Percentiles rank a stretch among this genome's conserved stretches.
Conservation (phyloP, 2,888 invertebrate genomes). For the Tenodera sinensis region DNA sequence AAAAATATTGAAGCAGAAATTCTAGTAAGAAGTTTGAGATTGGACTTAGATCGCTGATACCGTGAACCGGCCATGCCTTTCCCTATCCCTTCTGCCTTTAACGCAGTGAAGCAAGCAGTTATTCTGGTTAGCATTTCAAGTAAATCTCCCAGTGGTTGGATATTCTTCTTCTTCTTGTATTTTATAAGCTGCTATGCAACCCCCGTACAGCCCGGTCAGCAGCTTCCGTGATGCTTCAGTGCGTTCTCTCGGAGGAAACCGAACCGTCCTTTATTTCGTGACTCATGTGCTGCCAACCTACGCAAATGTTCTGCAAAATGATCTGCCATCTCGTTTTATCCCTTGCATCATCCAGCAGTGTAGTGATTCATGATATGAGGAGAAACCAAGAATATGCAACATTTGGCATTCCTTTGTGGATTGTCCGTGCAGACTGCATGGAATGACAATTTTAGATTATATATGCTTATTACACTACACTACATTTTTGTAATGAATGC, state of each 20-base stretch:
- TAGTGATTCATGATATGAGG: no score
- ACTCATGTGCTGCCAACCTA: neutral
- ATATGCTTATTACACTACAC: no score
- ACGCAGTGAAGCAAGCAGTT: neutral
- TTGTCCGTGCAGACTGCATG: no score
- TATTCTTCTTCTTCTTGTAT: neutral
- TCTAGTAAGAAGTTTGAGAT: no score
- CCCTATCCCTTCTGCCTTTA: neutral
- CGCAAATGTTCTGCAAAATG: neutral
- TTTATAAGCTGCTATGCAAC: neutral
- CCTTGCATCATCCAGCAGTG: neutral
- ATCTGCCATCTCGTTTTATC: neutral
- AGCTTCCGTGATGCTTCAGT: neutral
- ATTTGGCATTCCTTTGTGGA: no score
- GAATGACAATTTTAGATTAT: no score
- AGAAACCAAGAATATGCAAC: no score
- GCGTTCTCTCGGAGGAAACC: neutral
- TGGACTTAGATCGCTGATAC: neutral
- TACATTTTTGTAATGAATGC: no score
- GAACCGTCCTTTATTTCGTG: neutral
- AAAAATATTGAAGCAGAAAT: no score
- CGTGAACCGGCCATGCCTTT: neutral
- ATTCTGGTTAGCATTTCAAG: conserved; percentile 11
- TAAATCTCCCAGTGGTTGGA: neutral
- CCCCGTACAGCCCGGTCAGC: neutral